Evolutionary conservation across 2,888 invertebrate genomes (phyloP), one percentile per base, ranked within the genome.

Genomic region (Celastrina argiolus): DNA sequence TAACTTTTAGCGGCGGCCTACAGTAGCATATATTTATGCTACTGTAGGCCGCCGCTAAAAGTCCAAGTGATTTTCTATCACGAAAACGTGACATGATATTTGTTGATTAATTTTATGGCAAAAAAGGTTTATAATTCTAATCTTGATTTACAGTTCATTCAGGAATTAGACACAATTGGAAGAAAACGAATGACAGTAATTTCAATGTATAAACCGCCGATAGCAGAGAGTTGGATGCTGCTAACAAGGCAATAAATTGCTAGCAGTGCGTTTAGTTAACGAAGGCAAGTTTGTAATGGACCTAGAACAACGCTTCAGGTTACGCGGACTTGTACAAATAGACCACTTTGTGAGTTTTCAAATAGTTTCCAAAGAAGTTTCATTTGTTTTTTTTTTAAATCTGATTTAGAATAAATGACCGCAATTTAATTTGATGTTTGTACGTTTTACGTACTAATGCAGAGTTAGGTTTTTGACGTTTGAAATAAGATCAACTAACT

Each of bases 161-260:
- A 42, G n/a, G 16, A n/a, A 42, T 42, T 51, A 14, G 45, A 0
- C 18, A 45, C 45, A 45, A 45, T 22, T 18, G 42, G 16, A 42
- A 22, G 6, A 26, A 26, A 51, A 51, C 14, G 14, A 51, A 51
- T 51, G 51, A 51, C 26, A 12, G 51, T 51, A 51, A 51, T 51
- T 51, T 51, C 51, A 26, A 5, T 51, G 51, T 51, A 18, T 14
- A 14, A 51, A 51, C 22, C 14, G 16, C 12, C 22, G 31, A 31
- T 51, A 51, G 51, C 18, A 18, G 18, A 45, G 16, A 18, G 45
- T 51, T 51, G 26, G 22, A 51, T 51, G 51, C 10, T 51, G 51
- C 51, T 65, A 65, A 56, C 56, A 36, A 65, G 65, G 56, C 65
- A 36, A 65, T 65, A 65, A 65, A 65, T 65, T 64, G 63, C 34